Percentiles rank a stretch among this genome's conserved stretches.
Conservation (phyloP, 37 sponge, comb jelly and placozoan species). For the Ianthella basta region DNA sequence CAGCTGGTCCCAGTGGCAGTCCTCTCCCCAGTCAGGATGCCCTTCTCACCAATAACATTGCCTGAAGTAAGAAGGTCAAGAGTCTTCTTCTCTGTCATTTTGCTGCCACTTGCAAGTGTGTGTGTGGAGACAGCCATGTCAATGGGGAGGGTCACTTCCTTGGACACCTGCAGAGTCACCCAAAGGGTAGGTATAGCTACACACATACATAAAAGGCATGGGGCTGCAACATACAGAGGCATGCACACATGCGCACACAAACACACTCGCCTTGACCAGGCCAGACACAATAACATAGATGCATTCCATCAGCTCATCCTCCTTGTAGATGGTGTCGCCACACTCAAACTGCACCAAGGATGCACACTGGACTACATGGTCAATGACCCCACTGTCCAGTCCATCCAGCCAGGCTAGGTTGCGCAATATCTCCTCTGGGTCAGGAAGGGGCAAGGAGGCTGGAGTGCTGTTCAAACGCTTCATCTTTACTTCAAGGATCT, state of each 20-base stretch:
- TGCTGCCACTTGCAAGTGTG: too few relatives aligned
- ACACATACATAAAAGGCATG: neutral
- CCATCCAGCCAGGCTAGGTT: conserved; percentile 81
- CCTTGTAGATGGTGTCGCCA: conserved; percentile 58
- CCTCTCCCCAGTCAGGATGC: conserved; percentile 48
- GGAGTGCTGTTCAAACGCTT: conserved; percentile 73
- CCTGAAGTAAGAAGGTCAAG: conserved; percentile 72
- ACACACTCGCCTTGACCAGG: conserved; percentile 63
- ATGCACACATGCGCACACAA: too few relatives aligned
- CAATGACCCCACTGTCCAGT: conserved; percentile 42
- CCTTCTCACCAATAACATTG: conserved; percentile 79
- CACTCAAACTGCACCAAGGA: conserved; percentile 52
- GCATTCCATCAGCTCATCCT: conserved; percentile 50
- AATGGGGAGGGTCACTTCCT: neutral
- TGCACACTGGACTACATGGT: conserved; percentile 44
- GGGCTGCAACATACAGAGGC: too few relatives aligned
- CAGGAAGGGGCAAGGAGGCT: conserved; percentile 52
- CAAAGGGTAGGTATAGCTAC: neutral
- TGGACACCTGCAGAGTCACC: neutral
- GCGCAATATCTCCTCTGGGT: conserved; percentile 58
- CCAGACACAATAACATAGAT: conserved; percentile 85
- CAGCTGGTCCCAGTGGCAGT: conserved; percentile 46
- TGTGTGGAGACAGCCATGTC: neutral
- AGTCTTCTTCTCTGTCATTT: neutral
- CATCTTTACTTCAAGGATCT: conserved; percentile 82